These are phyloP conservation scores for Danio albolineatus DNA, from an alignment of 2,797 vertebrate species.

Conservation along the genomic window DNA sequence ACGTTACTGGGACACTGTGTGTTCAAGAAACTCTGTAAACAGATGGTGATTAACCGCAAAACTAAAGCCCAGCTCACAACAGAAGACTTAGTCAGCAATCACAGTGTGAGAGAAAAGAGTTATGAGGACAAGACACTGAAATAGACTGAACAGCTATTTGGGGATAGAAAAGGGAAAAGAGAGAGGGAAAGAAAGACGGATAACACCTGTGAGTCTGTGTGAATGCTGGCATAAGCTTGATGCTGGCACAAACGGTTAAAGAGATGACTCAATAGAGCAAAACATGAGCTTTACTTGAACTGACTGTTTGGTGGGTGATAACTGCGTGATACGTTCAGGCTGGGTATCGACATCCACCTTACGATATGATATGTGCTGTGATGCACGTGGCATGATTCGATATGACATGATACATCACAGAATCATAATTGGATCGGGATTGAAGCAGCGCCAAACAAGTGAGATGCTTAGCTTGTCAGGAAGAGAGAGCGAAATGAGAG, in stretches of 20 bases:
- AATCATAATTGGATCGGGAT: neutral
- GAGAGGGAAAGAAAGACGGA: neutral
- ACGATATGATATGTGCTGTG: neutral
- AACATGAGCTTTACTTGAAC: conserved; percentile 9
- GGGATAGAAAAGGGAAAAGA: conserved; percentile 2
- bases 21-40: conserved; percentile 56
- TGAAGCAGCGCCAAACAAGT: neutral
- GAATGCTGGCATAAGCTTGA: conserved; percentile 21
- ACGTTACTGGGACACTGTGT: conserved; percentile 54
- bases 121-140: conserved; percentile 36
- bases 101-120: conserved; percentile 26
- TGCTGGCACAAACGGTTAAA: conserved; percentile 29
- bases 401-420: neutral
- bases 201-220: conserved; percentile 35
- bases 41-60: conserved; percentile 57
- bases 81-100: conserved; percentile 47
- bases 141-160: conserved; percentile 27
- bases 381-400: neutral
- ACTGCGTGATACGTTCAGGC: neutral
- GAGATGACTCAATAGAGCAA: conserved; percentile 19
- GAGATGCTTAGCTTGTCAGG: neutral
- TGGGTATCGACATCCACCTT: neutral
- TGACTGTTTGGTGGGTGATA: conserved; percentile 7
- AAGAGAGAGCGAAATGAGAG: neutral
- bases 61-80: conserved; percentile 54